A percentile compares a stretch with the other conserved stretches of the same genome.
phyloP scores from a whole-genome alignment of 2,797 vertebrate genomes.

The Rhyacichthys aspro region DNA sequence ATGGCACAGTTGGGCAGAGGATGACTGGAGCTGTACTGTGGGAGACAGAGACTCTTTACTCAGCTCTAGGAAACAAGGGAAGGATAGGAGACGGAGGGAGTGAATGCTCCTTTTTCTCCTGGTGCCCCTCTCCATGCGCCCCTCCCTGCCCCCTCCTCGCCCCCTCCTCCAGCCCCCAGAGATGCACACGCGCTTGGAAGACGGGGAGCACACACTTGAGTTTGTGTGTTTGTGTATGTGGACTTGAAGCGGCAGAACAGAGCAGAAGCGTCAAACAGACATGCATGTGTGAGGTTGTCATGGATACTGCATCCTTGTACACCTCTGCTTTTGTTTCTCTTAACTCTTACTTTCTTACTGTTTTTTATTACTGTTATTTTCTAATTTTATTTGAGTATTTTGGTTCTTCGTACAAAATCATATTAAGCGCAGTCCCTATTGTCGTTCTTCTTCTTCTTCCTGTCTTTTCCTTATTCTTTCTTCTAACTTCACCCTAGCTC shows the following conservation, averaged over 20 bases:
- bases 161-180: slow-evolving; percentile 38
- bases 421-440: slow-evolving; percentile 72
- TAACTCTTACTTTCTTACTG: slow-evolving; percentile 75
- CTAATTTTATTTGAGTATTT: slow-evolving; percentile 80
- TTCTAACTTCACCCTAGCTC: slow-evolving; percentile 54
- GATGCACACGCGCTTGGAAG: slow-evolving; percentile 69
- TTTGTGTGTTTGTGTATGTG: slow-evolving; percentile 73
- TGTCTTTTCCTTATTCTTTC: slow-evolving; percentile 56
- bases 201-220: slow-evolving; percentile 60
- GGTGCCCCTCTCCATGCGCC: slow-evolving; percentile 24
- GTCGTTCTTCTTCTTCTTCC: slow-evolving; percentile 45
- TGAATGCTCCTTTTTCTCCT: slow-evolving; percentile 48
- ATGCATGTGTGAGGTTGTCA: slow-evolving; percentile 79
- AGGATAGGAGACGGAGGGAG: slow-evolving; percentile 60
- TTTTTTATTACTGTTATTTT: slow-evolving; percentile 76
- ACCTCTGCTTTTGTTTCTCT: slow-evolving; percentile 68
- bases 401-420: slow-evolving; percentile 78
- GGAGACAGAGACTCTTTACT: slow-evolving; percentile 80
- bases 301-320: slow-evolving; percentile 69
- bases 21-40: slow-evolving; percentile 68
- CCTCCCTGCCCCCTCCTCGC: background rate
- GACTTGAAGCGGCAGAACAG: slow-evolving; percentile 73
- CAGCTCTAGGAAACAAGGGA: slow-evolving; percentile 67
- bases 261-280: slow-evolving; percentile 66
- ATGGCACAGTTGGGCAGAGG: slow-evolving; percentile 72